Percentiles rank a stretch among this genome's conserved stretches.
Evolutionary conservation across 1,140 invertebrate genomes (phyloP).

Genomic region (Drosophila tropicalis): DNA sequence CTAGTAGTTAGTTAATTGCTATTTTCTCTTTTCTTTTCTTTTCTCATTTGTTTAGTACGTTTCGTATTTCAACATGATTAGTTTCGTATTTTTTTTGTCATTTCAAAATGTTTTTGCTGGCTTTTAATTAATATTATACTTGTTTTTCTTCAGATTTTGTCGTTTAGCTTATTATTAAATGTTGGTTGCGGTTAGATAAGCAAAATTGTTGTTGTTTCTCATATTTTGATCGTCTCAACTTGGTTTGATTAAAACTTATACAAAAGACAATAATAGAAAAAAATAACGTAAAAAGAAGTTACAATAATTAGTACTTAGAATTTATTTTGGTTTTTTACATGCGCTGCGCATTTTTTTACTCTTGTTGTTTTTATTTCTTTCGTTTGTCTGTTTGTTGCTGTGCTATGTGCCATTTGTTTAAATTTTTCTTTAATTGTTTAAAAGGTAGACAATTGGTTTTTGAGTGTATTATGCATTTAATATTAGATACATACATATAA

Average conservation of each 20-base stretch:
- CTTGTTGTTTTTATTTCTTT: slow-evolving; percentile 5
- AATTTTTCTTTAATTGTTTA: slow-evolving; percentile 48
- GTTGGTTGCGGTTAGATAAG: slow-evolving; percentile 62
- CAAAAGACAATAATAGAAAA: slow-evolving; percentile 4
- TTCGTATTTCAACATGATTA: slow-evolving; percentile 59
- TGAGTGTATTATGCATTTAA: slow-evolving; percentile 76
- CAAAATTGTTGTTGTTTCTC: slow-evolving; percentile 32
- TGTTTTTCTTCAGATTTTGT: neutral
- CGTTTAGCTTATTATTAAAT: slow-evolving; percentile 20
- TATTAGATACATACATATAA: slow-evolving; percentile 65
- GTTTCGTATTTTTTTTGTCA: slow-evolving; percentile 21
- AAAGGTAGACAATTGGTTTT: slow-evolving; percentile 73
- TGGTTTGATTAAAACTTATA: slow-evolving; percentile 76
- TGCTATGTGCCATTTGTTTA: slow-evolving; percentile 54
- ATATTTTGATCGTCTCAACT: slow-evolving; percentile 73
- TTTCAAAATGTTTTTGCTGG: slow-evolving; percentile 11
- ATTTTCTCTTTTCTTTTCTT: slow-evolving; percentile 3
- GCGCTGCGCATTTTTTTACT: slow-evolving; percentile 64
- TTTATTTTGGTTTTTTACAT: slow-evolving; percentile 81
- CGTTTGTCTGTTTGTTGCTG: slow-evolving; percentile 44
- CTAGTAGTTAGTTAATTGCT: slow-evolving; percentile 50
- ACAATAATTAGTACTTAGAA: slow-evolving; percentile 77
- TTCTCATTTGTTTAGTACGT: slow-evolving; percentile 58
- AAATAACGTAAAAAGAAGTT: slow-evolving; percentile 48
- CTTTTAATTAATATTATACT: slow-evolving; percentile 14